Conservation (phyloP, 2,888 invertebrate species). For the Machimus rusticus region DNA sequence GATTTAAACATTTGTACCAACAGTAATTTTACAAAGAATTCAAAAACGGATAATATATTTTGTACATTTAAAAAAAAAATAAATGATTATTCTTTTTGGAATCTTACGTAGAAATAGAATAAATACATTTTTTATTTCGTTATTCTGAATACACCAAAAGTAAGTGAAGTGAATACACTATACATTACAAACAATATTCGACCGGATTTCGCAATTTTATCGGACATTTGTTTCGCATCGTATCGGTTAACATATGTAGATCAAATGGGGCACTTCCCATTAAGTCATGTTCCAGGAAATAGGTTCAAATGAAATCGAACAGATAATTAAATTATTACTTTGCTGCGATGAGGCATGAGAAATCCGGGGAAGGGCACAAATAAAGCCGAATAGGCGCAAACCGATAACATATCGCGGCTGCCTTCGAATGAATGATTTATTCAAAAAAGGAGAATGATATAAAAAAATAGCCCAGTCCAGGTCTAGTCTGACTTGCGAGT, state of each 20-base stretch:
- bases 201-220: neutral
- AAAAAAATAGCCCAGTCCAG: neutral
- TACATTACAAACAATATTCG: neutral
- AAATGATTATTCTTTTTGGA: too few species aligned
- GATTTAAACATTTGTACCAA: too few species aligned
- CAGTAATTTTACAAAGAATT: too few species aligned
- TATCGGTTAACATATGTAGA: neutral
- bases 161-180: neutral
- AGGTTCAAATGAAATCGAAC: neutral
- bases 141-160: too few species aligned
- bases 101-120: too few species aligned
- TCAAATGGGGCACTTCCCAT: neutral
- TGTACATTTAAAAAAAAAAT: too few species aligned
- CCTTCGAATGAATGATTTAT: neutral
- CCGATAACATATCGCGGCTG: neutral
- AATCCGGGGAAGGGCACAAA: neutral
- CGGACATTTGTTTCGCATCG: neutral
- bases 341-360: neutral
- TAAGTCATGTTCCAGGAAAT: neutral
- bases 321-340: neutral
- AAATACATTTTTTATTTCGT: too few species aligned
- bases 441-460: neutral
- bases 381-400: neutral
- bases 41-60: too few species aligned
- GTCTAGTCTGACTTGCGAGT: neutral